Conservation (phyloP, 2,888 invertebrate species). For the Eurytoma adleriae region DNA sequence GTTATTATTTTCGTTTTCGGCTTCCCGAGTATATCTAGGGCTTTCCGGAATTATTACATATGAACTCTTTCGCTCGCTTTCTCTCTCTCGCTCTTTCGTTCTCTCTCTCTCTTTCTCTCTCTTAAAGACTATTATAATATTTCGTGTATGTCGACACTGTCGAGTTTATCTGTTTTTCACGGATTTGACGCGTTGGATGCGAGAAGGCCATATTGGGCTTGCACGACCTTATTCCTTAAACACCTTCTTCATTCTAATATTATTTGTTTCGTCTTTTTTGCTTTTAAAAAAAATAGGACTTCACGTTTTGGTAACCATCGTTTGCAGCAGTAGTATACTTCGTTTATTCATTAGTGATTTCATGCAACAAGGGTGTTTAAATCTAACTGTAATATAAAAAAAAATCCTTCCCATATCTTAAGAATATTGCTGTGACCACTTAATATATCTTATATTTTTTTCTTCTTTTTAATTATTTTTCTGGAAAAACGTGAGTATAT, state of each 20-base stretch:
- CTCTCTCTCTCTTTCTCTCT: background rate
- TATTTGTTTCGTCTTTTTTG: background rate
- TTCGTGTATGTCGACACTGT: conserved; percentile 42
- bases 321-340: conserved; percentile 33
- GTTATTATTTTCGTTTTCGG: background rate
- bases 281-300: conserved; percentile 49
- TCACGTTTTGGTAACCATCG: conserved; percentile 14
- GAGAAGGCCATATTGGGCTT: conserved; percentile 50
- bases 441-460: conserved; percentile 34
- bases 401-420: conserved; percentile 18
- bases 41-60: conserved; percentile 37
- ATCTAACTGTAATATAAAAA: conserved; percentile 34
- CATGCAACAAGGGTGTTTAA: conserved; percentile 24
- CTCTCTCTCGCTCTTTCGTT: conserved; percentile 12
- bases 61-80: conserved; percentile 28
- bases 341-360: conserved; percentile 26
- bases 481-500: conserved; percentile 32
- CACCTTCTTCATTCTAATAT: conserved; percentile 27
- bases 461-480: conserved; percentile 4
- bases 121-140: conserved; percentile 37
- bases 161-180: conserved; percentile 38
- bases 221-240: conserved; percentile 52
- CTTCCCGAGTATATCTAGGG: conserved; percentile 36
- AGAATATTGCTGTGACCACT: conserved; percentile 24
- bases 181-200: conserved; percentile 51